phyloP scores from a whole-genome alignment of 2,797 vertebrate genomes.

The Mormyrops boulengeri region DNA sequence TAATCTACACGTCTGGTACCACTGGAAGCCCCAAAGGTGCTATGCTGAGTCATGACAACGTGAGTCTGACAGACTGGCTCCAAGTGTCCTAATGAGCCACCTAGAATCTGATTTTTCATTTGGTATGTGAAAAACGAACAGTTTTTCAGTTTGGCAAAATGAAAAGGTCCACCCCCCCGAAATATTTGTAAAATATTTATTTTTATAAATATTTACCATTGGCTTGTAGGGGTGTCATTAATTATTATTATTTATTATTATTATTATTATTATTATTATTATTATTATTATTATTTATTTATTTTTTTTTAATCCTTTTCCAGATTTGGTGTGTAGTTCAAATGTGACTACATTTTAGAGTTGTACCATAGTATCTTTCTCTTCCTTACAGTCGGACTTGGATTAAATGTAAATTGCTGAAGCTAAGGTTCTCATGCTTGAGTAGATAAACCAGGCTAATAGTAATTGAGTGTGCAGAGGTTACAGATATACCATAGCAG shows the following conservation, averaged over 20 bases:
- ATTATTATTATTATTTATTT: too few species aligned
- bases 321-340: background rate
- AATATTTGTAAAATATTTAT: too few species aligned
- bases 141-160: background rate
- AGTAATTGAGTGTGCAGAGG: background rate
- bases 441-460: background rate
- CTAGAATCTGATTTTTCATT: background rate
- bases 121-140: background rate
- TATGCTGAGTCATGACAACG: constrained; percentile 76
- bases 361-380: background rate
- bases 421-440: background rate
- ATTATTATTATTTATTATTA: too few species aligned
- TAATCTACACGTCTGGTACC: constrained; percentile 74
- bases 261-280: too few species aligned
- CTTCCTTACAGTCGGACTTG: background rate
- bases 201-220: too few species aligned
- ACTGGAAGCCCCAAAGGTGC: constrained; percentile 71
- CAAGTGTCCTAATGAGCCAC: background rate
- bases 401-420: background rate
- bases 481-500: background rate
- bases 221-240: too few species aligned
- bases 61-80: constrained; percentile 40
- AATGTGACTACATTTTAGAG: background rate
- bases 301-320: background rate
- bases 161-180: too few species aligned